phyloP scores from a whole-genome alignment of 2,888 invertebrate species.

The Caenorhabditis sinica region DNA sequence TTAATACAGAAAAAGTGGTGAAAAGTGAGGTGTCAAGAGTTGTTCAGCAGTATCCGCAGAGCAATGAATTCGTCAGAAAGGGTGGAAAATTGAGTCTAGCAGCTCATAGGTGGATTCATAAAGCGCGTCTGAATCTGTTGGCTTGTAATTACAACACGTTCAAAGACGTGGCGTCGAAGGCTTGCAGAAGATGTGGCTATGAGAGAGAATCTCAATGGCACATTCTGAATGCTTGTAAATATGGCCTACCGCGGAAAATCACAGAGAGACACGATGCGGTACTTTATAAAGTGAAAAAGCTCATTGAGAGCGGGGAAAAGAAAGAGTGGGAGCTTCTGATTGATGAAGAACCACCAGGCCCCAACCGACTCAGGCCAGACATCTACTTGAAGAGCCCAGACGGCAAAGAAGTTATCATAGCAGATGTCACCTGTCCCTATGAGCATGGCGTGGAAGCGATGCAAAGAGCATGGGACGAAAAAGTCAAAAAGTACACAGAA shows the following conservation, averaged over 20 bases:
- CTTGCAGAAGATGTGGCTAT: too few relatives aligned
- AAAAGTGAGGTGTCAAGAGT: background rate
- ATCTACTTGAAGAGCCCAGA: background rate
- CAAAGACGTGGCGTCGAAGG: too few relatives aligned
- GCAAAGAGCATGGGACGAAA: background rate
- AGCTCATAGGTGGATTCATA: too few relatives aligned
- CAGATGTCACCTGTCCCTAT: slow-evolving; percentile 13
- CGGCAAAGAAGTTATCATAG: background rate
- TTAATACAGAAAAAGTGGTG: background rate
- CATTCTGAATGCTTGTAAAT: slow-evolving; percentile 1
- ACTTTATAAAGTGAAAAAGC: background rate
- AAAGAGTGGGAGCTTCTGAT: background rate
- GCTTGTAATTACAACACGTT: too few relatives aligned
- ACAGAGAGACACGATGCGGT: slow-evolving; percentile 17
- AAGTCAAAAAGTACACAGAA: slow-evolving; percentile 15
- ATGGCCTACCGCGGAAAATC: background rate
- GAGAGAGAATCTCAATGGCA: too few relatives aligned
- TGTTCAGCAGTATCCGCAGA: slow-evolving; percentile 10
- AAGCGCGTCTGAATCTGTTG: too few relatives aligned
- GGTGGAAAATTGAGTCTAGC: background rate
- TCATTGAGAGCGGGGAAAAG: background rate
- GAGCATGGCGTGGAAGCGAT: slow-evolving; percentile 5
- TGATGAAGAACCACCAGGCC: background rate
- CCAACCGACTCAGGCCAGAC: background rate
- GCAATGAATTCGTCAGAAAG: slow-evolving; percentile 12